Percentiles rank a stretch among this genome's conserved stretches.
Conservation (phyloP, 1,140 invertebrate species). For the Caerostris extrusa region DNA sequence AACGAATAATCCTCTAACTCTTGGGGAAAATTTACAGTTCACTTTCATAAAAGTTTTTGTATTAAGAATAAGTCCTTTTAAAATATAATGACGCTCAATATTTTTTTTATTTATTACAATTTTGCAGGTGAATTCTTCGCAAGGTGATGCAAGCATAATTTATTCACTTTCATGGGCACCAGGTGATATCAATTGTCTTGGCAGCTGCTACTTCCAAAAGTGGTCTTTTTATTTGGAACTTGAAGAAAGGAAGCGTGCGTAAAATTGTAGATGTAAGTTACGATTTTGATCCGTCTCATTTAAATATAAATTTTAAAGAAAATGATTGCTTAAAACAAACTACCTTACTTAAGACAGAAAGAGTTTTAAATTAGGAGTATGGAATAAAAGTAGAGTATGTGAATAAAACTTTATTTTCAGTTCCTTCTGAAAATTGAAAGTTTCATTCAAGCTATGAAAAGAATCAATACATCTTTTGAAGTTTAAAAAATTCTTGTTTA, state of each 20-base stretch:
- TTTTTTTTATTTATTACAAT: not conserved
- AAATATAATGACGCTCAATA: not conserved
- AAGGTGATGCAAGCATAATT: slow-evolving; percentile 83
- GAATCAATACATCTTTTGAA: no score
- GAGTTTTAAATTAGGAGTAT: no score
- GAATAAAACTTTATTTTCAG: no score
- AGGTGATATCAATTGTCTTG: slow-evolving; percentile 82
- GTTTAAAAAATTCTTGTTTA: no score
- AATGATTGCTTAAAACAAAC: not conserved
- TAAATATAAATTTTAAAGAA: not conserved
- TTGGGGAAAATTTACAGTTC: not conserved
- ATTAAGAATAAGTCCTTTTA: not conserved
- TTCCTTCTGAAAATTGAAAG: no score
- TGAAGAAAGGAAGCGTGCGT: slow-evolving; percentile 81
- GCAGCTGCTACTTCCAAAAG: slow-evolving; percentile 82
- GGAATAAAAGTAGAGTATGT: no score
- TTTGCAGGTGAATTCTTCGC: slow-evolving; percentile 81
- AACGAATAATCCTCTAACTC: no score
- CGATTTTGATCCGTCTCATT: not conserved
- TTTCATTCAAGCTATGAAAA: no score
- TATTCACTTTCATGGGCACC: slow-evolving; percentile 83
- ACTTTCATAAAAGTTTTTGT: not conserved
- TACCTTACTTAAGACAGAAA: no score
- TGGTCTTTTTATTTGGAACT: slow-evolving; percentile 82
- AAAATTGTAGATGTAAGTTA: slow-evolving; percentile 81